These are phyloP conservation scores for Orchesellides sinensis DNA, from an alignment of 2,888 invertebrate species.

Conservation along the genomic window DNA sequence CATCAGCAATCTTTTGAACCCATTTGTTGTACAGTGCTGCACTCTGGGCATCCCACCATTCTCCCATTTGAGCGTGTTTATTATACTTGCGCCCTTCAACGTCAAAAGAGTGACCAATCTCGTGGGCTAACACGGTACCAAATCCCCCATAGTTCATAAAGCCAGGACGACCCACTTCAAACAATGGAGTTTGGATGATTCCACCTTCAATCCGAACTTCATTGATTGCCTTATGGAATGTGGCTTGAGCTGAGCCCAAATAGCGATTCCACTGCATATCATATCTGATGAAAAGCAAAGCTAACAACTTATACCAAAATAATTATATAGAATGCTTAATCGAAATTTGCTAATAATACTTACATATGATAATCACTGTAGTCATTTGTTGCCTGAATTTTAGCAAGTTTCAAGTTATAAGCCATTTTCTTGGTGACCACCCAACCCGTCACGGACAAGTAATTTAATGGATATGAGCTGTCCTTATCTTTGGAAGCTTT, in stretches of 20 bases:
- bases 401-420: too few relatives aligned
- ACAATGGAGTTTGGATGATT: conserved; percentile 25
- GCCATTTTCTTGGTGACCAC: too few relatives aligned
- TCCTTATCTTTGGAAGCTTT: too few relatives aligned
- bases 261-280: background rate
- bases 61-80: background rate
- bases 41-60: conserved; percentile 17
- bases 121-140: conserved; percentile 8
- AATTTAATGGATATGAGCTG: too few relatives aligned
- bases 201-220: conserved; percentile 13
- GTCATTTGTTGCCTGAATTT: too few relatives aligned
- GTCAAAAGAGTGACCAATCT: conserved; percentile 33
- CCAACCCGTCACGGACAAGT: too few relatives aligned
- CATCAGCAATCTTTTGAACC: background rate
- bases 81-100: conserved; percentile 14
- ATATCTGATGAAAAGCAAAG: background rate
- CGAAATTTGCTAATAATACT: too few relatives aligned
- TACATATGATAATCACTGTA: too few relatives aligned
- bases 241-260: background rate
- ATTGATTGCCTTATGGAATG: background rate
- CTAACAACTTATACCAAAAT: too few relatives aligned
- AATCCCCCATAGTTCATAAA: conserved; percentile 33
- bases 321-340: too few relatives aligned
- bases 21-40: background rate
- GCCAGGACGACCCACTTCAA: conserved; percentile 1